Percentiles rank a stretch among this genome's conserved stretches.
Evolutionary conservation across 2,888 invertebrate genomes (phyloP).

Genomic region (Polyommatus icarus): DNA sequence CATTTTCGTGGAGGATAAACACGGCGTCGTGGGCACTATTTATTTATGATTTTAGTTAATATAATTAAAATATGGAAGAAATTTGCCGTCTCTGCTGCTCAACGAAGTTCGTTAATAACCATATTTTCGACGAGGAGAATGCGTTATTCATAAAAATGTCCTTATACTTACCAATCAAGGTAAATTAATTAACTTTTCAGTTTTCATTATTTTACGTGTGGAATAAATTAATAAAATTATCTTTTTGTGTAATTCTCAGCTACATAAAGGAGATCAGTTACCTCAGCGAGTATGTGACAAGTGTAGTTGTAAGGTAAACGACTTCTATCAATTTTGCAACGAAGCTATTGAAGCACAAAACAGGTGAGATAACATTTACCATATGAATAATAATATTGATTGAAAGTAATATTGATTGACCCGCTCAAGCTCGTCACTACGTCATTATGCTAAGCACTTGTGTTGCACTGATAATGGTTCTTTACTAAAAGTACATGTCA

Average conservation of each 20-base stretch:
- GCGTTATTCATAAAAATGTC: constrained; percentile 86
- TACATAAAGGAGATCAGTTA: constrained; percentile 83
- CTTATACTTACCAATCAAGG: constrained; percentile 87
- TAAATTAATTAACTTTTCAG: constrained; percentile 52
- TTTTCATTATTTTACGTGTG: constrained; percentile 30
- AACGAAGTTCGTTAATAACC: constrained; percentile 80
- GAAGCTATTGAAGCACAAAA: constrained; percentile 84
- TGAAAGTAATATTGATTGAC: background rate
- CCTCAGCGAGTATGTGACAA: constrained; percentile 87
- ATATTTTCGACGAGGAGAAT: constrained; percentile 85
- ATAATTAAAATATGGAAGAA: constrained; percentile 61
- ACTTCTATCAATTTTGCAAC: constrained; percentile 86
- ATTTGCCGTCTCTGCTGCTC: constrained; percentile 74
- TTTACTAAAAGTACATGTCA: too few relatives aligned
- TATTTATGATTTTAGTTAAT: constrained; percentile 42
- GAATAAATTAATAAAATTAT: constrained; percentile 33
- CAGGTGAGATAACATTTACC: constrained; percentile 58
- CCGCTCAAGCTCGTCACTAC: background rate
- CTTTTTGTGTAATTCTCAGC: constrained; percentile 65
- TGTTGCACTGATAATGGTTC: background rate
- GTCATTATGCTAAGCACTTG: background rate
- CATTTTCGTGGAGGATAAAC: constrained; percentile 60
- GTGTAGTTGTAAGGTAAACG: constrained; percentile 86
- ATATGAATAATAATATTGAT: background rate
- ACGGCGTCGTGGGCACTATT: constrained; percentile 46